Percentiles rank a stretch among this genome's conserved stretches.
Evolutionary conservation across 1,140 invertebrate species (phyloP).

Genomic region (Apis florea): DNA sequence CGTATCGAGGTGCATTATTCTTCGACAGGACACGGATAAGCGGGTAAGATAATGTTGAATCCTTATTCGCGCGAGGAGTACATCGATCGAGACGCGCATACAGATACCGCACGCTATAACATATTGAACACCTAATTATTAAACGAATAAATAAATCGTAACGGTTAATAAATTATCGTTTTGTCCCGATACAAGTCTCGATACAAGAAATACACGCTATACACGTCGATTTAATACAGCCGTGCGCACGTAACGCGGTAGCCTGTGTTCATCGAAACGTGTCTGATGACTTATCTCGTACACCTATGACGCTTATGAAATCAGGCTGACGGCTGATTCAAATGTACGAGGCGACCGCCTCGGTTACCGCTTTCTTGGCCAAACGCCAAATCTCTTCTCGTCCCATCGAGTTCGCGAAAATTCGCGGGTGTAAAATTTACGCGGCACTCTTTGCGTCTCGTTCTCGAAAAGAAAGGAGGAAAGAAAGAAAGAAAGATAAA

Average conservation of each 20-base stretch:
- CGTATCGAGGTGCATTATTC: no score
- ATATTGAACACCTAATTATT: no score
- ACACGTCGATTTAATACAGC: background rate
- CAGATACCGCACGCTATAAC: no score
- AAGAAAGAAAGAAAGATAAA: no score
- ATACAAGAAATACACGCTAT: background rate
- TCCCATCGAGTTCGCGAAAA: background rate
- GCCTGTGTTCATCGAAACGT: constrained; percentile 16
- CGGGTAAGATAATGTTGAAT: no score
- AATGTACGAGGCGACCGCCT: constrained; percentile 20
- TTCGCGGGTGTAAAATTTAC: background rate
- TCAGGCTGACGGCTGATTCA: constrained; percentile 39
- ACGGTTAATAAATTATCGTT: no score
- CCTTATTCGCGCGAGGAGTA: no score
- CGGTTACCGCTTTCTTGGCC: constrained; percentile 43
- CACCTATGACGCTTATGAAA: constrained; percentile 31
- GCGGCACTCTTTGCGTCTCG: no score
- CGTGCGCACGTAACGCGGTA: constrained; percentile 8
- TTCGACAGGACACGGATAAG: no score
- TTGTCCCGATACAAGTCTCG: background rate
- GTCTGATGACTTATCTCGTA: constrained; percentile 19
- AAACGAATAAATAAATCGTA: no score
- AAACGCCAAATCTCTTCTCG: background rate
- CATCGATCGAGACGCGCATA: no score
- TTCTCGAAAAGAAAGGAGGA: no score